Conservation (phyloP, 2,888 invertebrate genomes). For the Ophion ellenae region DNA sequence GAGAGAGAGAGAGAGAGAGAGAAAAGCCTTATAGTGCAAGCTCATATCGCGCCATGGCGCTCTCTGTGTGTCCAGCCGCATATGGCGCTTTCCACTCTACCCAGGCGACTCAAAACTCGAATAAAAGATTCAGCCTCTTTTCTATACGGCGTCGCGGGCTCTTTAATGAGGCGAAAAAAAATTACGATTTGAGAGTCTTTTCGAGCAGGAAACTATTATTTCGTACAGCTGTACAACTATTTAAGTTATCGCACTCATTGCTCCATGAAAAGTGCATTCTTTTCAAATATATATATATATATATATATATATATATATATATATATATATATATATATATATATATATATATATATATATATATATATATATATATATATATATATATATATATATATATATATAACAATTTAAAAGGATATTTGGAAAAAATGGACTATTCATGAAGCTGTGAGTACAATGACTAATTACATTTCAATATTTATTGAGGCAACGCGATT, state of each 20-base stretch:
- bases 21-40: conserved; percentile 2
- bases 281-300: too few species aligned
- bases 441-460: too few species aligned
- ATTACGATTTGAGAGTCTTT: not conserved
- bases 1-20: not conserved
- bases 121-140: conserved; percentile 24
- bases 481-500: too few species aligned
- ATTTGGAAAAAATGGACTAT: too few species aligned
- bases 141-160: not conserved
- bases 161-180: not conserved
- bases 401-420: too few species aligned
- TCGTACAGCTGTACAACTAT: not conserved
- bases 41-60: conserved; percentile 14
- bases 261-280: too few species aligned
- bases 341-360: too few species aligned
- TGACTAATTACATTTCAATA: too few species aligned
- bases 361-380: too few species aligned
- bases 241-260: not conserved
- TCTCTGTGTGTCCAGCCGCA: not conserved
- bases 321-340: too few species aligned
- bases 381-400: too few species aligned
- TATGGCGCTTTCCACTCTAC: not conserved
- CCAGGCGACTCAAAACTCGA: conserved; percentile 3
- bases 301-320: too few species aligned
- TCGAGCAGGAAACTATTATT: not conserved